Evolutionary conservation across 2,888 invertebrate species (phyloP).

Genomic region (Brassicogethes aeneus): DNA sequence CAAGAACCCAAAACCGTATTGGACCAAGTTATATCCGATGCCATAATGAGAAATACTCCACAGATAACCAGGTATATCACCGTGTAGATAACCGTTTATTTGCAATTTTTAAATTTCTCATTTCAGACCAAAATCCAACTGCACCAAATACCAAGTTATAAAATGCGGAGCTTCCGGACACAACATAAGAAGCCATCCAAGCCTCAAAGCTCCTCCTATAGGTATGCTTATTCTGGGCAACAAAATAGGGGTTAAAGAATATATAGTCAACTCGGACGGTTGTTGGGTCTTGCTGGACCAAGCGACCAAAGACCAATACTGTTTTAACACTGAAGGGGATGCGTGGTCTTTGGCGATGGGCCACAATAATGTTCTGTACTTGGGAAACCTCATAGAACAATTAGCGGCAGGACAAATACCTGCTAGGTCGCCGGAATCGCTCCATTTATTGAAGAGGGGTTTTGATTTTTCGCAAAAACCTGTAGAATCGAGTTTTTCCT

Average conservation of each 20-base stretch:
- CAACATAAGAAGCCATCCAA: constrained; percentile 60
- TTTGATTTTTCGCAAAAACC: constrained; percentile 48
- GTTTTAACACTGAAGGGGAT: constrained; percentile 57
- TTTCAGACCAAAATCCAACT: background rate
- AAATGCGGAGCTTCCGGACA: constrained; percentile 71
- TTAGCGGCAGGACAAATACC: constrained; percentile 13
- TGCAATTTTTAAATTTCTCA: too few relatives aligned
- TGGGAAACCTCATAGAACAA: constrained; percentile 44
- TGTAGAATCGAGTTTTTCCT: constrained; percentile 25
- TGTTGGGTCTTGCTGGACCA: constrained; percentile 58
- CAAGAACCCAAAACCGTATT: constrained; percentile 58
- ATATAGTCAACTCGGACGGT: constrained; percentile 55
- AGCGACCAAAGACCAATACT: constrained; percentile 53
- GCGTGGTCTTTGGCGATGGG: constrained; percentile 65
- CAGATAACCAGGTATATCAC: constrained; percentile 40
- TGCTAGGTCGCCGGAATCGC: constrained; percentile 19
- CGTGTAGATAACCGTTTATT: too few relatives aligned
- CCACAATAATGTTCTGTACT: constrained; percentile 53
- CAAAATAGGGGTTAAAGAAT: constrained; percentile 53
- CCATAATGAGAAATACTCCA: constrained; percentile 42
- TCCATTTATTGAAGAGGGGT: constrained; percentile 41
- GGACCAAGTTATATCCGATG: constrained; percentile 46
- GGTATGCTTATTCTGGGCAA: constrained; percentile 59
- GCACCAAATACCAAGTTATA: constrained; percentile 53
- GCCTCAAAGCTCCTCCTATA: constrained; percentile 57